Conservation (phyloP, 2,797 vertebrate species). For the Alca torda region DNA sequence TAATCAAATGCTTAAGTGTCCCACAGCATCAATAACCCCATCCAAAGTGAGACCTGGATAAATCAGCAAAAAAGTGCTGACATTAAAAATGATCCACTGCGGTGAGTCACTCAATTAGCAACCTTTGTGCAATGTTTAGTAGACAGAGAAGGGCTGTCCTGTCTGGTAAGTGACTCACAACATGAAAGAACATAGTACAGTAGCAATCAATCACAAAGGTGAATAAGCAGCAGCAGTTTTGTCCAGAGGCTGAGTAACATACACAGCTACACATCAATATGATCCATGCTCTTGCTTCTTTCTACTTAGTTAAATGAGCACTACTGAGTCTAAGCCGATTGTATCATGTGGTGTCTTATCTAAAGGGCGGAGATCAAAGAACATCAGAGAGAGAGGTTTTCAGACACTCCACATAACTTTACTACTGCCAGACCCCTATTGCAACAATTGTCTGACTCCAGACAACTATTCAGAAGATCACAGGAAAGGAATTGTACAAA, state of each 20-base stretch:
- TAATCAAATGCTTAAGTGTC: not conserved
- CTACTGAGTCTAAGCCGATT: not conserved
- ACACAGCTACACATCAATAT: not conserved
- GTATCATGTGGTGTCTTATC: not conserved
- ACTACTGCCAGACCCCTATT: not conserved
- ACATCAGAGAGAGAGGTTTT: not conserved
- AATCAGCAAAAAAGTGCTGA: not conserved
- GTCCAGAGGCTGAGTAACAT: not conserved
- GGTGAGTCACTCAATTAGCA: not conserved
- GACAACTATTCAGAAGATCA: not conserved
- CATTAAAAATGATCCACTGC: not conserved
- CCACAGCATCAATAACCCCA: not conserved
- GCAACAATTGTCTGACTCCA: not conserved
- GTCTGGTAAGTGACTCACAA: not conserved
- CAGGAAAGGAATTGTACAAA: not conserved
- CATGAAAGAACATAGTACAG: not conserved
- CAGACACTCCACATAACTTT: not conserved
- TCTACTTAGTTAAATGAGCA: not conserved
- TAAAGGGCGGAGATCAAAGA: not conserved
- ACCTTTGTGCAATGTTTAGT: not conserved
- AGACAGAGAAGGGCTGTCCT: not conserved
- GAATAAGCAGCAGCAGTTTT: slow-evolving; percentile 13
- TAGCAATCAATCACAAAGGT: not conserved
- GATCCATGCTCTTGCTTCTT: not conserved
- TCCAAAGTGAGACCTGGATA: not conserved